Percentiles rank a stretch among this genome's conserved stretches.
Conservation (phyloP, 35 echinoderm and acorn worm species). For the Acanthaster planci region DNA sequence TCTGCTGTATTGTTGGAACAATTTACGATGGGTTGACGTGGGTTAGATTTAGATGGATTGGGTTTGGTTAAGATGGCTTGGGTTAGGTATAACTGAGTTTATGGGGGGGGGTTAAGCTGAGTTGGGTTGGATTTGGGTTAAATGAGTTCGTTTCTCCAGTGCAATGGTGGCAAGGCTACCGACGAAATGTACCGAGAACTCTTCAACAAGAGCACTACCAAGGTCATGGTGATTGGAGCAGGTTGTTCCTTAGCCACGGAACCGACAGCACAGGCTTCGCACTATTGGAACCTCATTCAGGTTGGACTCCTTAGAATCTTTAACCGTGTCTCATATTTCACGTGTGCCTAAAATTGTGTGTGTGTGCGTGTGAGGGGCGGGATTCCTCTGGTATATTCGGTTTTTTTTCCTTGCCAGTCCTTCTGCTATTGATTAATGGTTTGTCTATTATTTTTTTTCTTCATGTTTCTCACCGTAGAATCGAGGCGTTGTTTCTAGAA, state of each 20-base stretch:
- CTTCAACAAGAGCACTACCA: slow-evolving; percentile 32
- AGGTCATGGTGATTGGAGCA: slow-evolving; percentile 30
- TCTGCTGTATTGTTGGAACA: too few relatives aligned
- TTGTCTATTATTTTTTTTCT: not conserved
- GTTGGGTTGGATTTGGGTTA: not conserved
- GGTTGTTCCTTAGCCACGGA: slow-evolving; percentile 35
- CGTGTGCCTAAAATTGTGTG: too few relatives aligned
- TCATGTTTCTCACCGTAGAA: too few relatives aligned
- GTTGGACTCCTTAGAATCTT: not conserved
- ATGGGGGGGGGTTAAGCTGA: too few relatives aligned
- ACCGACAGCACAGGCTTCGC: slow-evolving; percentile 49
- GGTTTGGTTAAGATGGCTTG: too few relatives aligned
- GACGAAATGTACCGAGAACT: slow-evolving; percentile 52
- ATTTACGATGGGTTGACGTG: too few relatives aligned
- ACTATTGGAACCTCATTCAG: slow-evolving; percentile 49
- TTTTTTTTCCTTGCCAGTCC: not conserved
- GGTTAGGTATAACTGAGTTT: too few relatives aligned
- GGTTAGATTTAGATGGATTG: too few relatives aligned
- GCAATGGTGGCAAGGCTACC: slow-evolving; percentile 31
- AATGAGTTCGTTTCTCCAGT: not conserved
- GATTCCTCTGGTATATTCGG: too few relatives aligned
- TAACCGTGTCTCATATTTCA: too few relatives aligned
- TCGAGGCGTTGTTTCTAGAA: too few relatives aligned
- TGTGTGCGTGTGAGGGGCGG: too few relatives aligned
- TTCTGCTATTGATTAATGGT: not conserved